Evolutionary conservation across 2,113 vertebrate genomes (phyloP), one percentile per base, ranked within the genome.

Genomic region (Dromiciops gliroides): DNA sequence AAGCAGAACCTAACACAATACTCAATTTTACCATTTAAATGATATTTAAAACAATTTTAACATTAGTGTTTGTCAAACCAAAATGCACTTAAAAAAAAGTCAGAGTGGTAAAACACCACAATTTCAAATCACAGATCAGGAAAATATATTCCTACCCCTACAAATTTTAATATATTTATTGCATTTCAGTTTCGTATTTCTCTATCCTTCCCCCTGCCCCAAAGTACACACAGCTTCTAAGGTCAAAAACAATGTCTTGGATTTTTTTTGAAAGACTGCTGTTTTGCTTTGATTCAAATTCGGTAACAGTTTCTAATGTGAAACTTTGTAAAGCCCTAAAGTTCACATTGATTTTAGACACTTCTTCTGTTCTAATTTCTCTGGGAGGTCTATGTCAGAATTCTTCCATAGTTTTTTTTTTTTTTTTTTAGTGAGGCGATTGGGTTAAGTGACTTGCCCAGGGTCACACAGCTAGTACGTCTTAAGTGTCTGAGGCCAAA

Each of bases 91-190:
- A 0, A 4, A n/a, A n/a, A n/a, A n/a, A n/a, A 0, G 26, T 2
- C n/a, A 7, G 1, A 7, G 49, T 14, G 8, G 47, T 11, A 31
- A 3, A n/a, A 19, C 37, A 47, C 1, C 8, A 91, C 28, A 0
- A 5, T 0, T 3, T n/a, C 28, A 24, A 1, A 3, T 4, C 2
- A 31, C 1, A 0, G 0, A 0, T 12, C 12, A 48, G 0, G 16
- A 37, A 0, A 4, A 19, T n/a, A n/a, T 23, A 11, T 25, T 91
- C 48, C 48, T 24, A 90, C 8, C 3, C 14, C 12, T 26, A 14
- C 48, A 3, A 50, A 51, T 14, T 83, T 44, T 44, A 25, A 60
- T 0, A 5, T 28, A 10, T 8, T 8, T 0, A 88, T 91, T 25
- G 11, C 26, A 24, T 24, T 4, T 48, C 47, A 83, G 56, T 83